Conservation (phyloP, 1,140 invertebrate genomes). For the Eupristina koningsbergeri region DNA sequence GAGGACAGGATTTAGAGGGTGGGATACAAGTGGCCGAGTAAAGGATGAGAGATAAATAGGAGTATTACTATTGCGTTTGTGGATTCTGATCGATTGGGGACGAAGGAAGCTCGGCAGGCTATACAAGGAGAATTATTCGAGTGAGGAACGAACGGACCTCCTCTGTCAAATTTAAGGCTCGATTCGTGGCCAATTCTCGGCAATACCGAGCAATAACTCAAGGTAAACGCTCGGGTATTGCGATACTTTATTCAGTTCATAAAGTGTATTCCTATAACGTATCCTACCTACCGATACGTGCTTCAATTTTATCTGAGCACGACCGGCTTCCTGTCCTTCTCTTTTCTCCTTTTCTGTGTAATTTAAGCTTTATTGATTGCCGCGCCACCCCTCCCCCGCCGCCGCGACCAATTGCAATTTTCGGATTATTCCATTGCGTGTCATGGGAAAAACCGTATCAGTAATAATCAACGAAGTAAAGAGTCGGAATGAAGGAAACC, state of each 20-base stretch:
- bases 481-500: background rate
- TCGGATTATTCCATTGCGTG: slow-evolving; percentile 34
- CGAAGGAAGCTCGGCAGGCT: background rate
- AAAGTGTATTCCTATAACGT: slow-evolving; percentile 66
- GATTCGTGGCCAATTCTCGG: slow-evolving; percentile 62
- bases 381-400: background rate
- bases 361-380: slow-evolving; percentile 48
- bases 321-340: slow-evolving; percentile 38
- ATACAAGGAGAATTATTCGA: slow-evolving; percentile 28
- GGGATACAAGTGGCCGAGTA: background rate
- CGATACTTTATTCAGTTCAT: slow-evolving; percentile 69
- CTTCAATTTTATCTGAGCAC: slow-evolving; percentile 63
- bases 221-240: slow-evolving; percentile 61
- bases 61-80: slow-evolving; percentile 13
- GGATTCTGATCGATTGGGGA: slow-evolving; percentile 31
- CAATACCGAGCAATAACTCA: slow-evolving; percentile 63
- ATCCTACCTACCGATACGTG: slow-evolving; percentile 61
- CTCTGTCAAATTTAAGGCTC: slow-evolving; percentile 56
- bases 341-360: slow-evolving; percentile 19
- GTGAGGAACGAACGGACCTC: slow-evolving; percentile 18
- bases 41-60: background rate
- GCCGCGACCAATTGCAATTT: background rate
- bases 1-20: background rate
- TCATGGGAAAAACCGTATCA: slow-evolving; percentile 6
- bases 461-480: slow-evolving; percentile 19